A percentile compares a stretch with the other conserved stretches of the same genome.
phyloP scores from a whole-genome alignment of 2,113 vertebrate species.

The Lamprotornis superbus region DNA sequence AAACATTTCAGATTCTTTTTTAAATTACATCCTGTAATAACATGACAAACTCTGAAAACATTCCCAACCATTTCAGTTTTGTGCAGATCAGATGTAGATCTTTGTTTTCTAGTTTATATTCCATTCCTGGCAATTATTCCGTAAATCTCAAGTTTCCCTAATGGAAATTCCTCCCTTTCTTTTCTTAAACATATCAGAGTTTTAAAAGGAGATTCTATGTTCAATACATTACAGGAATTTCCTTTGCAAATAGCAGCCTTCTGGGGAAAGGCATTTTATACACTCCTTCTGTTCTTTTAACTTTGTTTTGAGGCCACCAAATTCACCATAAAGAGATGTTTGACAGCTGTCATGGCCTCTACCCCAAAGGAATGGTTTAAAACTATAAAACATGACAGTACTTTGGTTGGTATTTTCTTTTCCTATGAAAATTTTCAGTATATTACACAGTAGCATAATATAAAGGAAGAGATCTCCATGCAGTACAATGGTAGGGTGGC shows the following conservation, averaged over 20 bases:
- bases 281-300: background rate
- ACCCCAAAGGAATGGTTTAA: background rate
- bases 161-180: background rate
- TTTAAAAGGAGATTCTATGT: background rate
- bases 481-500: background rate
- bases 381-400: background rate
- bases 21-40: background rate
- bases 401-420: background rate
- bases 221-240: background rate
- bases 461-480: background rate
- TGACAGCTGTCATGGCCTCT: background rate
- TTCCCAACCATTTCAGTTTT: background rate
- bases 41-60: background rate
- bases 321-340: background rate
- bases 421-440: background rate
- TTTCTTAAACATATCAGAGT: background rate
- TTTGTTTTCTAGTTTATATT: background rate
- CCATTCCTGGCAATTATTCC: background rate
- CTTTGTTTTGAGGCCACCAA: background rate
- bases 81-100: background rate
- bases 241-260: background rate
- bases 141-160: background rate
- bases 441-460: background rate
- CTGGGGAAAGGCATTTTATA: background rate
- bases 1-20: background rate